phyloP scores from a whole-genome alignment of 2,797 vertebrate genomes.

The Poecilia picta region DNA sequence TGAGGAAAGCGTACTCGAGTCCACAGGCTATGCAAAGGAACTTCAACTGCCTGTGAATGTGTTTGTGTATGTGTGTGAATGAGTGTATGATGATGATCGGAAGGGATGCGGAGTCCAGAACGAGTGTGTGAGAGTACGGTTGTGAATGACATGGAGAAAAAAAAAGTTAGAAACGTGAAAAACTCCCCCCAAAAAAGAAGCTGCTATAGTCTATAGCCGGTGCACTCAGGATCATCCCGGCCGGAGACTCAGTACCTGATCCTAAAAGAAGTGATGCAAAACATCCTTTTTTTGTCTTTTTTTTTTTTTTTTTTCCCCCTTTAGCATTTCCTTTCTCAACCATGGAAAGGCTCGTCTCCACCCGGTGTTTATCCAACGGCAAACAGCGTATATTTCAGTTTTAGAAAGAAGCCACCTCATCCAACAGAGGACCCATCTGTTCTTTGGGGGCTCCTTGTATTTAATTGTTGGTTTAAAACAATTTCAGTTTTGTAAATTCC shows the following conservation, averaged over 20 bases:
- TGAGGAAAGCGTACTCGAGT: slow-evolving; percentile 69
- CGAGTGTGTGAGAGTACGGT: slow-evolving; percentile 30
- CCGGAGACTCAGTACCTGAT: slow-evolving; percentile 75
- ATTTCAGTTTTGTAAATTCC: slow-evolving; percentile 51
- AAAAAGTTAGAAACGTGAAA: slow-evolving; percentile 65
- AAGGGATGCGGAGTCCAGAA: background rate
- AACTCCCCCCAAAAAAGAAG: slow-evolving; percentile 67
- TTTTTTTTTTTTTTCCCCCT: slow-evolving; percentile 24
- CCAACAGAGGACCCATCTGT: slow-evolving; percentile 84
- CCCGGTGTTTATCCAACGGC: slow-evolving; percentile 74
- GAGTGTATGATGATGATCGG: slow-evolving; percentile 12
- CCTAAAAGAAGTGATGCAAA: slow-evolving; percentile 61
- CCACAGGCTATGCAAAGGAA: slow-evolving; percentile 78
- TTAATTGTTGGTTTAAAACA: slow-evolving; percentile 68
- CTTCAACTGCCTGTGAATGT: slow-evolving; percentile 80
- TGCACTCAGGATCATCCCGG: slow-evolving; percentile 85
- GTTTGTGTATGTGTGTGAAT: slow-evolving; percentile 55
- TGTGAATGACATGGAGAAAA: slow-evolving; percentile 48
- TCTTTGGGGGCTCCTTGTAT: slow-evolving; percentile 74
- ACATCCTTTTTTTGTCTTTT: slow-evolving; percentile 55
- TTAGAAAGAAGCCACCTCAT: slow-evolving; percentile 69
- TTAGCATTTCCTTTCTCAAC: slow-evolving; percentile 66
- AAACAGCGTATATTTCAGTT: slow-evolving; percentile 49
- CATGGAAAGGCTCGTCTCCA: slow-evolving; percentile 70
- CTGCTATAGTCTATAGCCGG: slow-evolving; percentile 88